A percentile compares a stretch with the other conserved stretches of the same genome.
These are phyloP conservation scores for Macropis europaea DNA, from an alignment of 2,888 invertebrate species.

Conservation along the genomic window DNA sequence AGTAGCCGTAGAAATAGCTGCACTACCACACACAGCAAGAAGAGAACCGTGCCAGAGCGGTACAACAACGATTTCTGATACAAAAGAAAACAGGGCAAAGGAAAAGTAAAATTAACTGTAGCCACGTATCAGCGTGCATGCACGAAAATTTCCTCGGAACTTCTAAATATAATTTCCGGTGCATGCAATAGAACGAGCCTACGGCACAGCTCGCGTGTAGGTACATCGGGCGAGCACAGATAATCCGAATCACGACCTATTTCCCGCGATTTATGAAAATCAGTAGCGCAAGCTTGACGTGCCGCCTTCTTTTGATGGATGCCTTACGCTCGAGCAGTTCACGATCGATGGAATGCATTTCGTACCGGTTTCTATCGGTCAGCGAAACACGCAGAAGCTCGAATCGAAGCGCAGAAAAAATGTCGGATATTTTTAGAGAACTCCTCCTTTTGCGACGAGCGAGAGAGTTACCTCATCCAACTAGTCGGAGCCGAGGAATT, in stretches of 20 bases:
- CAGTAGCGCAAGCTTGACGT: not conserved
- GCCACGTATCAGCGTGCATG: constrained; percentile 44
- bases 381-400: too few species aligned
- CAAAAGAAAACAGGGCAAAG: constrained; percentile 42
- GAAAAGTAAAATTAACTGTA: constrained; percentile 43
- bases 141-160: constrained; percentile 34
- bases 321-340: constrained; percentile 3
- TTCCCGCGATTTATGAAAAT: not conserved
- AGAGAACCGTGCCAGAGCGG: constrained; percentile 45
- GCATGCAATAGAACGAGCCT: constrained; percentile 38
- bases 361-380: too few species aligned
- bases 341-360: not conserved
- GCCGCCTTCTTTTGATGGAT: not conserved
- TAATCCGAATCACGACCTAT: constrained; percentile 41
- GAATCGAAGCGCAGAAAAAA: too few species aligned
- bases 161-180: constrained; percentile 58
- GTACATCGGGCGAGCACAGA: constrained; percentile 6
- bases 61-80: constrained; percentile 28
- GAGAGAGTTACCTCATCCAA: too few species aligned
- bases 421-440: too few species aligned
- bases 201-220: constrained; percentile 25
- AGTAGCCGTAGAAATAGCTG: not conserved
- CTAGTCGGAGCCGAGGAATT: too few species aligned
- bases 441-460: too few species aligned
- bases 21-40: constrained; percentile 1